These are phyloP conservation scores for Melanotaenia maccullochi DNA, from an alignment of 2,797 vertebrate species.

Conservation along the genomic window DNA sequence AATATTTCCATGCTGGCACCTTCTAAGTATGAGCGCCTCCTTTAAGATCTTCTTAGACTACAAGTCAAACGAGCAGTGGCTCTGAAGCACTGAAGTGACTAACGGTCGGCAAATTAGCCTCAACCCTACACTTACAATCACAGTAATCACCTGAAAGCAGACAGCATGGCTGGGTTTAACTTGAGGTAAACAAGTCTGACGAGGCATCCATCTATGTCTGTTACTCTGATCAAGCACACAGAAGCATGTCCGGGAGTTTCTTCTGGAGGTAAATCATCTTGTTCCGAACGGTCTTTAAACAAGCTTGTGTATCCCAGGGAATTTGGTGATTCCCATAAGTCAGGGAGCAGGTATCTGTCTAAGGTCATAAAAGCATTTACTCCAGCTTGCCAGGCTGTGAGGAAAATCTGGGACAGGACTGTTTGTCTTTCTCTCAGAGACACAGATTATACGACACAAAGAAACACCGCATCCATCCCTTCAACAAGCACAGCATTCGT, in stretches of 20 bases:
- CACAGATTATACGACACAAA: slow-evolving; percentile 44
- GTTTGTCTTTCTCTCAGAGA: slow-evolving; percentile 26
- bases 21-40: slow-evolving; percentile 22
- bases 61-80: slow-evolving; percentile 35
- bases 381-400: slow-evolving; percentile 12
- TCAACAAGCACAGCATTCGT: slow-evolving; percentile 47
- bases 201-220: slow-evolving; percentile 43
- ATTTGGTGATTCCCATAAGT: slow-evolving; percentile 66
- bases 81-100: slow-evolving; percentile 41
- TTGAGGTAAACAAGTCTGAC: slow-evolving; percentile 9
- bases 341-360: slow-evolving; percentile 58
- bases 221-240: slow-evolving; percentile 46
- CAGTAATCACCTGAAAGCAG: slow-evolving; percentile 32
- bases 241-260: slow-evolving; percentile 30
- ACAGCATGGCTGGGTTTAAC: slow-evolving; percentile 36
- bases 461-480: slow-evolving; percentile 42
- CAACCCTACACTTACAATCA: slow-evolving; percentile 49
- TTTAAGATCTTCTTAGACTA: slow-evolving; percentile 40
- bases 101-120: slow-evolving; percentile 45
- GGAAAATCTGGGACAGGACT: slow-evolving; percentile 14
- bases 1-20: slow-evolving; percentile 11
- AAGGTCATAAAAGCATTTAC: slow-evolving; percentile 24
- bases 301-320: slow-evolving; percentile 51
- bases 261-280: slow-evolving; percentile 49
- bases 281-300: slow-evolving; percentile 36